phyloP scores from a whole-genome alignment of 2,113 vertebrate genomes.

The Eubucco bourcierii region DNA sequence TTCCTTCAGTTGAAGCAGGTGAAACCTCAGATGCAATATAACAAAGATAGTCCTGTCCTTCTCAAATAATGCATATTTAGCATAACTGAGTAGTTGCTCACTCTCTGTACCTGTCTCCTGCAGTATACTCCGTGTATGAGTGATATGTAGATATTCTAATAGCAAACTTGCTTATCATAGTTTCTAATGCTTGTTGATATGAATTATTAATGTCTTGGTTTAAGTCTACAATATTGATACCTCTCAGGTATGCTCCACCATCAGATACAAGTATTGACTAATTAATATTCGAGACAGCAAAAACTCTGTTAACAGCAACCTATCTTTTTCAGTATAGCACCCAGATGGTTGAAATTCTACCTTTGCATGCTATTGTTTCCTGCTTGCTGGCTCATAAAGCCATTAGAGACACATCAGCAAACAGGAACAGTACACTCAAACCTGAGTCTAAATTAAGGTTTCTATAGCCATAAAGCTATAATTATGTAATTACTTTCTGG shows the following conservation, averaged over 20 bases:
- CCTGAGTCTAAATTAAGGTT: neutral
- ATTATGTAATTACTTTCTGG: neutral
- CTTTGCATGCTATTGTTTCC: neutral
- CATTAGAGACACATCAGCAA: neutral
- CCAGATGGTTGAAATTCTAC: neutral
- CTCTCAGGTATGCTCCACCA: neutral
- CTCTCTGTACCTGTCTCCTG: neutral
- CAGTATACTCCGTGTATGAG: neutral
- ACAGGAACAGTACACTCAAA: neutral
- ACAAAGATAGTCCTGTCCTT: neutral
- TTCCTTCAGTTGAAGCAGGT: neutral
- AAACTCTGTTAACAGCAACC: neutral
- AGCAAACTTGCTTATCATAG: neutral
- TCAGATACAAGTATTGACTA: slow-evolving; percentile 15
- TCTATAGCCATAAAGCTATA: neutral
- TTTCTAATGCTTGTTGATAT: slow-evolving; percentile 25
- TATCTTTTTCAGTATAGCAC: neutral
- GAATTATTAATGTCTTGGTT: slow-evolving; percentile 35
- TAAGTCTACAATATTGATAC: neutral
- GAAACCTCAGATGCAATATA: neutral
- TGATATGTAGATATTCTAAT: neutral
- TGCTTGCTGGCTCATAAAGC: neutral
- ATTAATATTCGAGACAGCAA: slow-evolving; percentile 2
- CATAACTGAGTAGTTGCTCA: neutral
- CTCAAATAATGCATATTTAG: neutral